These are phyloP conservation scores for Coranthus polyacanthus DNA, from an alignment of 2,797 vertebrate genomes.

Conservation along the genomic window DNA sequence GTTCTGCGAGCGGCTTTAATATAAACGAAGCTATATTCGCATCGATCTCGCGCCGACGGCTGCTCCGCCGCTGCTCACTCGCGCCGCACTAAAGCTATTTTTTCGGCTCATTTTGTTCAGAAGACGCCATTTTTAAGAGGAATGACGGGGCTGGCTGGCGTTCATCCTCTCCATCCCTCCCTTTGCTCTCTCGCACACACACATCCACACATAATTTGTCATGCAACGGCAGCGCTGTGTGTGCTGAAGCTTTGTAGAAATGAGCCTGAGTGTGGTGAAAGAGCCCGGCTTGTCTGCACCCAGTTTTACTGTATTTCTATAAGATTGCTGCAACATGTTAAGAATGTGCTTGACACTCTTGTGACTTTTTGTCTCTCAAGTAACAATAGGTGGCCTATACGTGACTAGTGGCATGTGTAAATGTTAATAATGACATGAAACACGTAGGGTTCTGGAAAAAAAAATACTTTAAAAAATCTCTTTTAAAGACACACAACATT, in stretches of 20 bases:
- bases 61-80: constrained; percentile 18
- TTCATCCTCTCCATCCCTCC: constrained; percentile 54
- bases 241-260: constrained; percentile 22
- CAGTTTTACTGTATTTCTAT: not conserved
- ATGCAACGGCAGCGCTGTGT: constrained; percentile 46
- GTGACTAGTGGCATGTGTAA: not conserved
- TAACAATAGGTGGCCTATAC: not conserved
- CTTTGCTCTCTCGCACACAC: constrained; percentile 16
- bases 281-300: not conserved
- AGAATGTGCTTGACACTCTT: constrained; percentile 4
- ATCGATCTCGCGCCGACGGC: constrained; percentile 10
- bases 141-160: constrained; percentile 70
- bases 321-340: constrained; percentile 18
- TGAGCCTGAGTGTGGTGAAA: no score
- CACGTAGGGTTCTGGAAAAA: no score
- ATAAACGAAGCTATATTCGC: not conserved
- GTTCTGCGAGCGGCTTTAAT: constrained; percentile 31
- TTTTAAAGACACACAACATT: no score
- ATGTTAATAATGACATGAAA: no score
- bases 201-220: constrained; percentile 32
- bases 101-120: constrained; percentile 76
- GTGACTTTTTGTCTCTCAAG: no score
- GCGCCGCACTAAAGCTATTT: constrained; percentile 41
- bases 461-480: no score
- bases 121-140: constrained; percentile 85